Conservation (phyloP, 2,888 invertebrate species). For the Uropetala carovei region DNA sequence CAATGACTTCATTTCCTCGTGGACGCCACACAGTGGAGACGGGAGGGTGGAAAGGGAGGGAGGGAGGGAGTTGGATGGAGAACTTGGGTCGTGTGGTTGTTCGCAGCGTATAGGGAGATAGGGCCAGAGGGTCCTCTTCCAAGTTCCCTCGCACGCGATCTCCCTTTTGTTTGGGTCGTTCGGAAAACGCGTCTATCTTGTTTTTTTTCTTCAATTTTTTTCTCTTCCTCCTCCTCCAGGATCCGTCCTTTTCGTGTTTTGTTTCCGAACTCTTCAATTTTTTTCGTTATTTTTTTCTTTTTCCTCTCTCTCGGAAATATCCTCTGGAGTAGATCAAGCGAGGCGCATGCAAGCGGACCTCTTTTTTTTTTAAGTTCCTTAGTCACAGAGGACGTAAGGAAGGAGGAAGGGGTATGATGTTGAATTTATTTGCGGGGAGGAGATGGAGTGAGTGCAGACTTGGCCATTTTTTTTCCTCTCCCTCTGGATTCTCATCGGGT, state of each 20-base stretch:
- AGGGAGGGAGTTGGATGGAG: not conserved
- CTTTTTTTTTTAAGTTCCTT: too few relatives aligned
- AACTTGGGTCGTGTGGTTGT: not conserved
- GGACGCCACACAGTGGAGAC: not conserved
- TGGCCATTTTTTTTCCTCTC: not conserved
- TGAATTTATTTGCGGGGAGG: too few relatives aligned
- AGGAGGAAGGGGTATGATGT: too few relatives aligned
- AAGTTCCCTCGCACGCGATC: not conserved
- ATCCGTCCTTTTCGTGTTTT: too few relatives aligned
- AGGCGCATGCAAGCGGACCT: too few relatives aligned
- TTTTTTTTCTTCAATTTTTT: not conserved
- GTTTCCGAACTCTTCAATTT: too few relatives aligned
- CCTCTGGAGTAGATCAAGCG: too few relatives aligned
- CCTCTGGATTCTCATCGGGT: not conserved
- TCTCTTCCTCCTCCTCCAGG: too few relatives aligned
- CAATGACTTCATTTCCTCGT: conserved; percentile 51
- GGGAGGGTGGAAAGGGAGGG: not conserved
- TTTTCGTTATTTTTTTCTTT: too few relatives aligned
- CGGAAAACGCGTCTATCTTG: not conserved
- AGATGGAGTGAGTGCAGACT: too few relatives aligned
- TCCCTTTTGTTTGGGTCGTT: not conserved
- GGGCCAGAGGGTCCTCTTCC: not conserved
- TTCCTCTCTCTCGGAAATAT: too few relatives aligned
- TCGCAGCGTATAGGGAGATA: not conserved
- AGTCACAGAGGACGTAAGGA: too few relatives aligned